Evolutionary conservation across 2,888 invertebrate species (phyloP), one percentile per base, ranked within the genome.

Genomic region (Melikaiella ostensackeni): DNA sequence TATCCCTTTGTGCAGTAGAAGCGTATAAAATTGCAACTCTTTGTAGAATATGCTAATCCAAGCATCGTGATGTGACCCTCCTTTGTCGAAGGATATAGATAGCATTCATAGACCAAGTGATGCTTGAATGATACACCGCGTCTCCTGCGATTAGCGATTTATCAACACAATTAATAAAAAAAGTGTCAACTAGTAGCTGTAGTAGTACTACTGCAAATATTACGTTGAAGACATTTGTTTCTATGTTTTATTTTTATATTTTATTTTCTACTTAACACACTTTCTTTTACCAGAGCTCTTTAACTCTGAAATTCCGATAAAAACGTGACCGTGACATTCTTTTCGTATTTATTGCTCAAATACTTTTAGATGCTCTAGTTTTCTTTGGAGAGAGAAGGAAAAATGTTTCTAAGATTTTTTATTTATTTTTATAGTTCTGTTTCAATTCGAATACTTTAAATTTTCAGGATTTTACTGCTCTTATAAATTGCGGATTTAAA

Each of bases 31-130:
- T 70, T 50, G 50, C 19, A 55, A 8, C 70, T 70, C 70, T 70
- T 70, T 50, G 50, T 55, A 70, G n/a, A 55, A 30, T 70, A 70
- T 70, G 70, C 19, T 70, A 70, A 70, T 70, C 46, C 50, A 70
- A 70, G 70, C 70, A 70, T 70, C 50, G 46, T 50, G 30, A 30
- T 70, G n/a, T 55, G 70, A 55, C 50, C 70, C 33, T 50, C 46
- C 70, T 70, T 70, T 70, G 50, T 70, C 30, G n/a, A 70, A 55
- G 70, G 50, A 70, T 33, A 70, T 50, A 50, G 50, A 70, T 70
- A 50, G 50, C 46, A 66, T 42, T 42, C 42, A 42, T 50, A 66
- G 42, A 66, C 66, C 66, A 66, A 66, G 66, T 66, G 46, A 50
- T 70, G 70, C 70, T 70, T 70, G 50, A 70, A 55, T 70, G 70